These are phyloP conservation scores for Sturnira hondurensis DNA, from an alignment of 2,113 vertebrate genomes.

Conservation along the genomic window DNA sequence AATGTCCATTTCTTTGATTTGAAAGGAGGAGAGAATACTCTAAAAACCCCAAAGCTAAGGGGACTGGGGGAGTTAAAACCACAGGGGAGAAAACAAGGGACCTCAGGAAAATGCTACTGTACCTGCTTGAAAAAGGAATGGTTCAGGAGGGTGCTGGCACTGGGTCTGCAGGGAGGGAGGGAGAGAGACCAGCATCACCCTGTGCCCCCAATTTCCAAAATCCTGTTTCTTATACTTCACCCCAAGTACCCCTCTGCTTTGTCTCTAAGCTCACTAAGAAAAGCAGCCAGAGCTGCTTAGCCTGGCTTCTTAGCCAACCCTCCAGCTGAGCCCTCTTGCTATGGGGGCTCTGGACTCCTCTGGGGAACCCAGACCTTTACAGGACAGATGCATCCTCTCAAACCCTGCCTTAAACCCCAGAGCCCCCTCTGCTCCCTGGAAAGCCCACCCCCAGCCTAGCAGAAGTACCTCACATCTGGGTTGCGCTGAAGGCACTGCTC, in stretches of 20 bases:
- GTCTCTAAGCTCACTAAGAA: not conserved
- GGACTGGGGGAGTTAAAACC: not conserved
- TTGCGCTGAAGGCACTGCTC: conserved; percentile 95
- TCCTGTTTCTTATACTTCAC: not conserved
- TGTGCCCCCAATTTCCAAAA: not conserved
- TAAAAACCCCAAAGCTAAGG: not conserved
- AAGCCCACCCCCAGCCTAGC: not conserved
- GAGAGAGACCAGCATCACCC: not conserved
- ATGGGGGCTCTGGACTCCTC: not conserved
- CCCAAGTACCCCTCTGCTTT: not conserved
- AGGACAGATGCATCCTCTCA: not conserved
- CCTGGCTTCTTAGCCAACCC: not conserved
- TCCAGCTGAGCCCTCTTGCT: not conserved
- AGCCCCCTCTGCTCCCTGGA: not conserved
- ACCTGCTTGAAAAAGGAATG: conserved; percentile 99
- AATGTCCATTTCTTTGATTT: not conserved
- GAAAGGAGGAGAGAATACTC: not conserved
- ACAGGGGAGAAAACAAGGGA: not conserved
- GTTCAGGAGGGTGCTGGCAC: conserved; percentile 87
- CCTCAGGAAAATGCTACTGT: conserved; percentile 17
- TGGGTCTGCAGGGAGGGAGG: conserved; percentile 85
- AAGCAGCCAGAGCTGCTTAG: not conserved
- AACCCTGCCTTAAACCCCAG: not conserved
- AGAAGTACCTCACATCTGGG: conserved; percentile 88
- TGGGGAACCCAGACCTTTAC: not conserved